A percentile compares a stretch with the other conserved stretches of the same genome.
Conservation (phyloP, 1,140 invertebrate species). For the Grapholita molesta region DNA sequence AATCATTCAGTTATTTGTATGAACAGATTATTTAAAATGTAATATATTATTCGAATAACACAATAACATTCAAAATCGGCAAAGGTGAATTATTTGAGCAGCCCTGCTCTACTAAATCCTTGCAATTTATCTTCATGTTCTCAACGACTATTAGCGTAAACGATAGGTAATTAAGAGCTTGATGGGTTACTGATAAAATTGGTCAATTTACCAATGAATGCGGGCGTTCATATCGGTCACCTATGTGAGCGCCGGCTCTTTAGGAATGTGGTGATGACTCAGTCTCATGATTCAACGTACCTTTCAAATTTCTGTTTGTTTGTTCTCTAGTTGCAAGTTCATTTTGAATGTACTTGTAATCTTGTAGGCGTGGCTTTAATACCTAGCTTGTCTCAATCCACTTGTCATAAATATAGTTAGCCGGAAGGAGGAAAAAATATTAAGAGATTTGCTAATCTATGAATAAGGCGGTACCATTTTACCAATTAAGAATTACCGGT, state of each 20-base stretch:
- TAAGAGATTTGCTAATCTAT: no score
- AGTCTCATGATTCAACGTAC: slow-evolving; percentile 9
- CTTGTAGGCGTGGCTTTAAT: no score
- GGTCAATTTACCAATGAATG: slow-evolving; percentile 1
- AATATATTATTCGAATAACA: background rate
- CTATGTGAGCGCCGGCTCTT: background rate
- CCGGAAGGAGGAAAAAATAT: no score
- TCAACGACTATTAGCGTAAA: background rate
- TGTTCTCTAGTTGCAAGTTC: no score
- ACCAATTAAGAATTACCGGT: no score
- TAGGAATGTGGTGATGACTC: slow-evolving; percentile 7
- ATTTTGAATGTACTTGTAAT: background rate
- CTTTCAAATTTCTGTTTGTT: slow-evolving; percentile 5
- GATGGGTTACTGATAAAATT: background rate
- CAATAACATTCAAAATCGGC: background rate
- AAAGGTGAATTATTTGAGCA: background rate
- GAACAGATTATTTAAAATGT: no score
- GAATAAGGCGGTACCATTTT: no score
- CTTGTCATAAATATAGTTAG: no score
- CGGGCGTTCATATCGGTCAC: background rate
- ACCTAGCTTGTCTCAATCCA: no score
- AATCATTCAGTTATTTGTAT: background rate
- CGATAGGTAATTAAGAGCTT: background rate
- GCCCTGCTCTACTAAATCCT: background rate
- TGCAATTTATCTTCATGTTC: slow-evolving; percentile 10